These are phyloP conservation scores for Garra rufa DNA, from an alignment of 2,113 vertebrate genomes.

Conservation along the genomic window DNA sequence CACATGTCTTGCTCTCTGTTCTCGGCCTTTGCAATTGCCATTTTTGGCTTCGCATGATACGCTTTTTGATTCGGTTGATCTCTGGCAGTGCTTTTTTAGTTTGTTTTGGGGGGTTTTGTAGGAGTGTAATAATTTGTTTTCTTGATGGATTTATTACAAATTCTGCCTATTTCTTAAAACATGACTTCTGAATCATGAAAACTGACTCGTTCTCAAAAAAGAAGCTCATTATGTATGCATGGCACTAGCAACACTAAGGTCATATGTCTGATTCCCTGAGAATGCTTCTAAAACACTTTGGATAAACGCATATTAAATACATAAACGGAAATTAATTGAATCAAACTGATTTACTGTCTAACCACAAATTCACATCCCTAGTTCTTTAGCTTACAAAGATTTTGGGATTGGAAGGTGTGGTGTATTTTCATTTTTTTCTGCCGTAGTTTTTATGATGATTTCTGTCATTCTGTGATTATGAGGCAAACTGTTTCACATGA, in stretches of 20 bases:
- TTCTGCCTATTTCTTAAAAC: neutral
- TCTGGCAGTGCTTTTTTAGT: neutral
- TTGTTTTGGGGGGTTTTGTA: neutral
- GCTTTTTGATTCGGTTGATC: neutral
- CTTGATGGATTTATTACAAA: neutral
- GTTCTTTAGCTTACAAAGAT: no score
- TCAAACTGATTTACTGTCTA: no score
- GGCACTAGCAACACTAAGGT: no score
- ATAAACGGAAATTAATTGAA: neutral
- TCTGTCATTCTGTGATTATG: no score
- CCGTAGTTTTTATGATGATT: no score
- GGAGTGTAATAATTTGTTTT: neutral
- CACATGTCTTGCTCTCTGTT: slow-evolving; percentile 22
- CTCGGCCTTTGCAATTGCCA: neutral
- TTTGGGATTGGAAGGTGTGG: no score
- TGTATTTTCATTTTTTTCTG: no score
- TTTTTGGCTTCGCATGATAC: neutral
- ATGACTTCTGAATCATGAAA: neutral
- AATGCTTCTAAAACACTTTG: neutral
- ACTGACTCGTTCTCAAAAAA: no score
- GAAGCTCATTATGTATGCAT: no score
- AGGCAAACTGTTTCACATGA: no score
- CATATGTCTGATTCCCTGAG: no score
- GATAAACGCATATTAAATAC: neutral
- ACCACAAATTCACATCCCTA: no score